Base-by-base conservation (phyloP, 2,888 invertebrate genomes). In the Drosophila austrosaltans region DNA sequence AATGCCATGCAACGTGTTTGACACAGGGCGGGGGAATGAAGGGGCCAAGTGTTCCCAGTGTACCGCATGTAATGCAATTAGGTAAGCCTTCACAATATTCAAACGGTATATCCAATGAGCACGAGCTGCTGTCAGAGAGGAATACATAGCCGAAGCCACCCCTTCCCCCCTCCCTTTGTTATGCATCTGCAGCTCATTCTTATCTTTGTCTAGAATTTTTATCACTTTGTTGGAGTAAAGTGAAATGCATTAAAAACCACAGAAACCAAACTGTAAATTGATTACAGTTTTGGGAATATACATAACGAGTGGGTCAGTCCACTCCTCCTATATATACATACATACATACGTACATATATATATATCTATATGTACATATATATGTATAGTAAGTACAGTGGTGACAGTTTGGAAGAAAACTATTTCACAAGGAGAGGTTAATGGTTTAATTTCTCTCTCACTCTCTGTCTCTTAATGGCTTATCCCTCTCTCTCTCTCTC, bases 1-100 rank as follows among this genome's bases (percentile, higher is more conserved):
- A 78, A 76, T 79, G 77, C 75, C 75, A 36, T 59, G 76, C 73
- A 68, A 81, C 73, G 73, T 82, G 79, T 76, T 81, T 81, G 69
- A 69, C 69, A 63, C 22, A 2, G 22, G 44, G n/a, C 3, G 1
- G 3, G 42, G 12, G 42, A 8, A 5, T 10, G 44, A 10, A 20
- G 20, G 44, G 44, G 7, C 40, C 22, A 48, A 2, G 56, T 48
- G 48, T 48, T 48, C 25, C 48, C 48, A 48, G 12, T 48, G 36
- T 36, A 54, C 59, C 64, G 25, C 65, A 66, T 69, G 72, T 77
- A 83, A 82, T 77, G 81, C 72, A 82, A 83, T 82, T 78, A 80
- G 83, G 71, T 72, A 79, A 66, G 78, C 69, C 80, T 39, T 59
- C 25, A n/a, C 22, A 59, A 32, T 36, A 32, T 57, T 20, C 32